Evolutionary conservation across 2,888 invertebrate species (phyloP), one percentile per base, ranked within the genome.

Genomic region (Athripsodes cinereus): DNA sequence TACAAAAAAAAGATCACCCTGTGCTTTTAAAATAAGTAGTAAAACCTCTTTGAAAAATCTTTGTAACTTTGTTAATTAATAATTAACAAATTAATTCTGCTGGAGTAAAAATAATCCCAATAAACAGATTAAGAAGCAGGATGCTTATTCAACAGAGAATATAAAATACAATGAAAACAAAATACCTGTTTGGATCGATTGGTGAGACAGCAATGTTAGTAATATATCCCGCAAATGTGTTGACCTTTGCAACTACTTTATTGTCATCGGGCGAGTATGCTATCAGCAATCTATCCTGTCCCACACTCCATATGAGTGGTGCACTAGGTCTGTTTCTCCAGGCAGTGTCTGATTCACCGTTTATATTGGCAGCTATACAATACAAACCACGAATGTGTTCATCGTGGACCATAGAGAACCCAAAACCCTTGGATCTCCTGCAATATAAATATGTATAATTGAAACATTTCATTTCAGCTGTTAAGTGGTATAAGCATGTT

Each of bases 181-280:
- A n/a, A n/a, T 19, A 83, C 84, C 78, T 81, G 68, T 79, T 80
- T 55, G 88, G 86, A 71, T 90, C 88, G 58, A 89, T 73, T 0
- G 86, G 85, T 57, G 88, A 89, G 6, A 80, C 69, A 40, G 79
- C 75, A 22, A 89, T 69, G 31, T 78, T 80, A 66, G 85, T 86
- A 1, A 87, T 70, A 67, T 74, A 82, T 11, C 87, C 88, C 3
- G 85, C 86, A 62, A 85, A 78, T 0, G 86, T 85, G 2, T 82
- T 78, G 64, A 77, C 74, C 2, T 71, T 70, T 1, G 72, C 67
- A 8, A 77, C 58, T 52, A 69, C 70, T 59, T 72, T 68, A 18
- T 68, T 68, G 1, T 72, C 67, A 52, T 69, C 67, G 51, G 83
- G 59, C 22, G 72, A 75, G 55, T 79, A 82, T 62, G 79, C 75